A percentile compares a stretch with the other conserved stretches of the same genome.
Evolutionary conservation across 2,113 vertebrate genomes (phyloP).

Genomic region (Eidolon helvum): DNA sequence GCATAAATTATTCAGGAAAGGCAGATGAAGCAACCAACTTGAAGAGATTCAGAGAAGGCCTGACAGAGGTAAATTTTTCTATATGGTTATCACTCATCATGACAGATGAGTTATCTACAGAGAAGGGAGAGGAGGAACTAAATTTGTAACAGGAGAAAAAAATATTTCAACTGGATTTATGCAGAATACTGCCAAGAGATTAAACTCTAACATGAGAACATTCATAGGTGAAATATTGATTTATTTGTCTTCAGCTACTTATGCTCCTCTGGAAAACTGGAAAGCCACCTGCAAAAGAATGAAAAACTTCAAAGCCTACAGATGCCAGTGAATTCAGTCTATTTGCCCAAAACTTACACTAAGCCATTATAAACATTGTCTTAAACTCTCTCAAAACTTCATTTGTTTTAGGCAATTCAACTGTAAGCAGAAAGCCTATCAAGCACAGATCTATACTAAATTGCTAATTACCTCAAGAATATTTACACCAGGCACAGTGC

Average conservation of each 20-base stretch:
- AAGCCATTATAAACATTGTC: neutral
- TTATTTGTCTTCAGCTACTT: neutral
- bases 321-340: neutral
- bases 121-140: neutral
- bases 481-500: neutral
- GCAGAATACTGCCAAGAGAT: neutral
- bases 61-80: neutral
- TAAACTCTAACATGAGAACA: neutral
- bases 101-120: neutral
- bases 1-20: neutral
- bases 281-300: no score
- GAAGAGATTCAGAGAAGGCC: neutral
- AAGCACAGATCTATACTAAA: neutral
- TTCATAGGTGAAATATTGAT: neutral
- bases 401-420: neutral
- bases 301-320: neutral
- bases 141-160: neutral
- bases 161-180: neutral
- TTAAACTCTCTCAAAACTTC: neutral
- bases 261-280: no score
- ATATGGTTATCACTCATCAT: neutral
- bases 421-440: neutral
- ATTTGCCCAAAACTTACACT: neutral
- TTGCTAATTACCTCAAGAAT: neutral
- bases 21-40: neutral